Conservation (phyloP, 2,797 vertebrate species). For the Salarias fasciatus region DNA sequence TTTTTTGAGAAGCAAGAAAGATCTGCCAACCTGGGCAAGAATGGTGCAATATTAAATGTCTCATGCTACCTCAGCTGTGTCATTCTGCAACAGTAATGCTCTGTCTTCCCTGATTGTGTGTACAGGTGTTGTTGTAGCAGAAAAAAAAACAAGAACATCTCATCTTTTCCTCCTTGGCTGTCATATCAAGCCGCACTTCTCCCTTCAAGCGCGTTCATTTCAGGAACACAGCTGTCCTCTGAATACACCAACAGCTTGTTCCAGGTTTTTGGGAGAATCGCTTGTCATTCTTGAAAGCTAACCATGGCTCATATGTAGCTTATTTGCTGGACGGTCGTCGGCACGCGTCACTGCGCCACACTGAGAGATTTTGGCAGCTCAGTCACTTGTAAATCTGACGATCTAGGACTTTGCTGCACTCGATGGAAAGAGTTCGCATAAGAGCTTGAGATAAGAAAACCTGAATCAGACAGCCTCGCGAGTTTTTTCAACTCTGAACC, state of each 20-base stretch:
- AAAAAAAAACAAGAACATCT: constrained; percentile 13
- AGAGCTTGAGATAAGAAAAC: background rate
- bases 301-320: background rate
- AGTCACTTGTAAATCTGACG: constrained; percentile 14
- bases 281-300: constrained; percentile 14
- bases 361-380: constrained; percentile 21
- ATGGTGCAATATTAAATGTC: background rate
- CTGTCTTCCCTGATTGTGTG: background rate
- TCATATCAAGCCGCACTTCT: constrained; percentile 23
- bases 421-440: constrained; percentile 16
- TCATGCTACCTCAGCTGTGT: background rate
- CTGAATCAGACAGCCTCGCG: background rate
- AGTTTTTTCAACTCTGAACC: constrained; percentile 3
- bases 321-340: constrained; percentile 9
- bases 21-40: background rate
- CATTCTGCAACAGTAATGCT: background rate
- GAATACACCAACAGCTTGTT: constrained; percentile 15
- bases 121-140: constrained; percentile 5
- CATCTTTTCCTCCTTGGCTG: constrained; percentile 7
- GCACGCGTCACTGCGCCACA: constrained; percentile 6
- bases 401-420: constrained; percentile 10
- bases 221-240: constrained; percentile 17
- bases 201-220: constrained; percentile 9
- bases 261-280: background rate
- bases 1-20: constrained; percentile 1